Conservation (phyloP, 2,888 invertebrate species). For the Agonopterix arenella region DNA sequence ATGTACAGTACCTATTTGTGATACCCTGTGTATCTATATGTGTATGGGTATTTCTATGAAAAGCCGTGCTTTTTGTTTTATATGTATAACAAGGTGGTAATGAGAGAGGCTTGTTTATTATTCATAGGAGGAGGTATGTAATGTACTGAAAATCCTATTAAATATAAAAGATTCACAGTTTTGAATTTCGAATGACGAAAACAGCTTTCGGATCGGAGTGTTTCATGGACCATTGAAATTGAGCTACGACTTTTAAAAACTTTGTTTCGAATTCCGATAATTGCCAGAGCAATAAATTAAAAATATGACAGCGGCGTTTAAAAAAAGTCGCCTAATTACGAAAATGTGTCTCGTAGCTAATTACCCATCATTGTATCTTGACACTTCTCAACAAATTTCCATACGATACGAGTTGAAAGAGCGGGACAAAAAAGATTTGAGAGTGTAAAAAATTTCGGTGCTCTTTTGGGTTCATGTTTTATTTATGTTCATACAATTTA, state of each 20-base stretch:
- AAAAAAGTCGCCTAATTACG: constrained; percentile 32
- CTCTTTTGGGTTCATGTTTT: constrained; percentile 11
- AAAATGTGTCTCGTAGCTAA: constrained; percentile 53
- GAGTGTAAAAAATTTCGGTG: constrained; percentile 1
- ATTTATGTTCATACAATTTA: constrained; percentile 9
- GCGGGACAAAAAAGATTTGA: constrained; percentile 2
- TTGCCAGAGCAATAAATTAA: constrained; percentile 39
- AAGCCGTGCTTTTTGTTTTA: no score
- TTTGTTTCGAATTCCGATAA: constrained; percentile 19
- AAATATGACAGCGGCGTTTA: constrained; percentile 22
- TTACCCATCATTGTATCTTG: constrained; percentile 51
- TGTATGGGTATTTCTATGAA: no score
- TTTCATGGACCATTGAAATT: constrained; percentile 10
- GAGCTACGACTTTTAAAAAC: constrained; percentile 2
- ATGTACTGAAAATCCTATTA: no score
- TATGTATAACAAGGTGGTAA: no score
- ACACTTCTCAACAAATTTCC: constrained; percentile 44
- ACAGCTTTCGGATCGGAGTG: constrained; percentile 1
- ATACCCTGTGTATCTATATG: no score
- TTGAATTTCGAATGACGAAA: background rate
- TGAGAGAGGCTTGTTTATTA: no score
- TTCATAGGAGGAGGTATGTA: no score
- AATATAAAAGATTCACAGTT: background rate
- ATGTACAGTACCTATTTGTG: no score
- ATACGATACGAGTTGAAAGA: constrained; percentile 14